Conservation (phyloP, 1,140 invertebrate genomes). For the Diorhabda elongata region DNA sequence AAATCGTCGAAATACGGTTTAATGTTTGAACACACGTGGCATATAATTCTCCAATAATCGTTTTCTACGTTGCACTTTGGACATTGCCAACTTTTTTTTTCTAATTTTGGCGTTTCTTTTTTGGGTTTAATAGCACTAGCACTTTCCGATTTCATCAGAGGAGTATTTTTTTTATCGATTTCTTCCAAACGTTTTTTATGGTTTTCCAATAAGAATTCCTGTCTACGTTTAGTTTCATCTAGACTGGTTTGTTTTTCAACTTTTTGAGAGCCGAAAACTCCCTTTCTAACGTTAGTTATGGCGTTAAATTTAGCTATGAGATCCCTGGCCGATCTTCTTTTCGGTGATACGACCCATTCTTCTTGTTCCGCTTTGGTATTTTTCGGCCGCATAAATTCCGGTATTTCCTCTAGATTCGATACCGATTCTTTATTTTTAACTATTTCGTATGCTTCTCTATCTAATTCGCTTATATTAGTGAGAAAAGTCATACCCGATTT, state of each 20-base stretch:
- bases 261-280: constrained; percentile 45
- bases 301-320: constrained; percentile 63
- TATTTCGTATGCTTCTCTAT: constrained; percentile 72
- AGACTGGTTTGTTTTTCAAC: constrained; percentile 36
- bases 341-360: constrained; percentile 46
- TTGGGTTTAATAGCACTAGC: constrained; percentile 34
- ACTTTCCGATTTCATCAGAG: constrained; percentile 42
- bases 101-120: constrained; percentile 35
- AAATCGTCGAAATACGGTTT: constrained; percentile 47
- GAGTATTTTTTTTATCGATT: constrained; percentile 33
- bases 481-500: constrained; percentile 61
- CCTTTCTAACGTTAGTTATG: constrained; percentile 56
- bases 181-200: constrained; percentile 38
- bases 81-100: constrained; percentile 51
- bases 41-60: constrained; percentile 54
- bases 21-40: constrained; percentile 52
- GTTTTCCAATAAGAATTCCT: constrained; percentile 32
- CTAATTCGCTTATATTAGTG: constrained; percentile 76
- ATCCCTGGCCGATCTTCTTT: constrained; percentile 52
- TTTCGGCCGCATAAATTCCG: constrained; percentile 43
- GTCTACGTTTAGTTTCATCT: constrained; percentile 28
- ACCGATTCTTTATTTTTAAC: constrained; percentile 52
- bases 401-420: constrained; percentile 41
- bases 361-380: constrained; percentile 38
- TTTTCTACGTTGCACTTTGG: constrained; percentile 55